Evolutionary conservation across 2,113 vertebrate genomes (phyloP).

Genomic region (Accipiter virgatus): DNA sequence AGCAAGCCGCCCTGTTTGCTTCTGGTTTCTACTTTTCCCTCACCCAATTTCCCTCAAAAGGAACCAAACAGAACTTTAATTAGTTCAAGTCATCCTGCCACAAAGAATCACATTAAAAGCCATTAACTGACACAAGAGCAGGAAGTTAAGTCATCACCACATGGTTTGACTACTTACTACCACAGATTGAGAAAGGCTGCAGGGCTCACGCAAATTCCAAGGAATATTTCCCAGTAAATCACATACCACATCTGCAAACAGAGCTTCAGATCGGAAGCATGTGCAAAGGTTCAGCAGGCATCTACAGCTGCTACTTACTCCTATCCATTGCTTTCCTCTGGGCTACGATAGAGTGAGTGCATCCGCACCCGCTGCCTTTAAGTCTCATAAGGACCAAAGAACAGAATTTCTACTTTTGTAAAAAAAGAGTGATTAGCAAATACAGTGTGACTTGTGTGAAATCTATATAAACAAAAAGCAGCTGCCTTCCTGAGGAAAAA

Average conservation of each 20-base stretch:
- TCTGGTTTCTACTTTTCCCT: slow-evolving; percentile 26
- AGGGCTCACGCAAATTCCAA: neutral
- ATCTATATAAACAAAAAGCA: neutral
- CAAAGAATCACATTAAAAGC: slow-evolving; percentile 12
- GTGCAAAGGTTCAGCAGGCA: neutral
- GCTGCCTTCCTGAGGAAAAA: neutral
- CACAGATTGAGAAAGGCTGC: neutral
- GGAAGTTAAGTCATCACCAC: slow-evolving; percentile 16
- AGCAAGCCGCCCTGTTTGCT: neutral
- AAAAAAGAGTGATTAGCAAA: neutral
- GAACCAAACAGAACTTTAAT: neutral
- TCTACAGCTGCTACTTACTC: neutral
- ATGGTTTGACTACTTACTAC: neutral
- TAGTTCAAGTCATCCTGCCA: neutral
- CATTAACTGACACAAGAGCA: slow-evolving; percentile 6
- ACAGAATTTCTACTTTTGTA: neutral
- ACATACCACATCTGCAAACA: neutral
- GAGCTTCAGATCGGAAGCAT: neutral
- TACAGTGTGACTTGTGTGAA: neutral
- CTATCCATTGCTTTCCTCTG: neutral
- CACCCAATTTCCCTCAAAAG: neutral
- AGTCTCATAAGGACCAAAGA: neutral
- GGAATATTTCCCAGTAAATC: slow-evolving; percentile 15
- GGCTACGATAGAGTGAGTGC: neutral
- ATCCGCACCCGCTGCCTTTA: neutral